Base-by-base conservation (phyloP, 2,888 invertebrate species). In the Drosophila subquinaria region DNA sequence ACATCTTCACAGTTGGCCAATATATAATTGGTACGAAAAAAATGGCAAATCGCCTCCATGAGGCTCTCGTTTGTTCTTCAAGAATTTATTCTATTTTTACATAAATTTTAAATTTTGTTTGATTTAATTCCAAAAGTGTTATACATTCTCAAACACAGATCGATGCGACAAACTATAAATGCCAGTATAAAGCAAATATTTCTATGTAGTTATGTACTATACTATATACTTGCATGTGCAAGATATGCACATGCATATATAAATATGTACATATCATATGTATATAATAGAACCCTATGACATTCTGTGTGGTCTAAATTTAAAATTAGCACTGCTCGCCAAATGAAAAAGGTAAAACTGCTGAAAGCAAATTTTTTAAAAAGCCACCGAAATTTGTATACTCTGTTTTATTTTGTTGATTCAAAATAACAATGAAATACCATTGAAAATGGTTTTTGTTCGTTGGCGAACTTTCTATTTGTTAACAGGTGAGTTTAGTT, bases 1-100 rank as follows among this genome's bases (percentile, higher is more conserved):
- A 94, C 95, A 88, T 94, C 94, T 93, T 96, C 95, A 82, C 96
- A 95, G 79, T 95, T 94, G 40, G 95, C 95, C 83, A 95, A 91
- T 89, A 95, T 94, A 88, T 95, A 95, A 90, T 95, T 95, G 92
- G 94, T 94, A 92, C 95, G 95, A 87, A 95, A 94, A 92, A 95
- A 95, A 92, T 95, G 94, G 92, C 95, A 94, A 86, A 95, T 94
- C 87, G 94, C 94, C 93, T 95, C 95, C 95, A 95, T 95, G 13
- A 13, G 17, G 30, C 11, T 23, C 17, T 17, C 13, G 43, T 3
- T 40, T 36, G 3, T 43, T 15, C 20, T 36, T 42, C 36, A 42
- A 35, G 20, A 42, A 27, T 30, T 30, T 30, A 30, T 17, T 55
- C 27, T 35, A 27, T 50, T 27, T 20, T 60, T 30, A 53, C 35